Evolutionary conservation across 2,113 vertebrate genomes (phyloP).

Genomic region (Hypanus sabinus): DNA sequence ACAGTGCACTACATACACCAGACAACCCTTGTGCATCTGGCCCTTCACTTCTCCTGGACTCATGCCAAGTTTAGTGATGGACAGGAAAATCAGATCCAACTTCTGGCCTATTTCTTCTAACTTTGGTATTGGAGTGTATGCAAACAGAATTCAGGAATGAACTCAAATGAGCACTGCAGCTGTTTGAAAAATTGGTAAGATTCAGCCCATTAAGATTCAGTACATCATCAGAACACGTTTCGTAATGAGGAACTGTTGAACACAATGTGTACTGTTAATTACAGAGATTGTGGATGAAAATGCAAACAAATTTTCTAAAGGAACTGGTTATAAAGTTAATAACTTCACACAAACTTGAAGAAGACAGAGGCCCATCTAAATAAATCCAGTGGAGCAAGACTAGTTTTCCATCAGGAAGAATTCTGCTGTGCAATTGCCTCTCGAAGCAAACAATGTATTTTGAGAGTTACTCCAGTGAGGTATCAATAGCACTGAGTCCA

Average conservation of each 20-base stretch:
- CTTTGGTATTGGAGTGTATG: too few relatives aligned
- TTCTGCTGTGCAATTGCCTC: neutral
- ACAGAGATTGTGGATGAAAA: neutral
- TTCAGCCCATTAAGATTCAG: constrained; percentile 13
- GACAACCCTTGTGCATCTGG: too few relatives aligned
- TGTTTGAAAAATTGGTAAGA: too few relatives aligned
- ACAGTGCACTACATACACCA: too few relatives aligned
- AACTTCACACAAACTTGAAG: neutral
- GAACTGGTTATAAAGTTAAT: neutral
- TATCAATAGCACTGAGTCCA: neutral
- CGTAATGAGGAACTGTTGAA: neutral
- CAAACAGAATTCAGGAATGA: too few relatives aligned
- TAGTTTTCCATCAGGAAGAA: neutral
- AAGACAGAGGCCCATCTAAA: neutral
- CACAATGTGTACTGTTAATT: neutral
- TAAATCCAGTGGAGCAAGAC: neutral
- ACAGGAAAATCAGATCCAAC: too few relatives aligned
- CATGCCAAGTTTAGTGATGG: too few relatives aligned
- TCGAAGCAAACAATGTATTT: neutral
- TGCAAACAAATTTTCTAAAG: neutral
- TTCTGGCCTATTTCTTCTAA: too few relatives aligned
- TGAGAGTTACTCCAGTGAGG: neutral
- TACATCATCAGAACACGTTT: constrained; percentile 25
- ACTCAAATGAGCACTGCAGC: too few relatives aligned
- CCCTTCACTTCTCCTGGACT: too few relatives aligned